These are phyloP conservation scores for Halichoeres trimaculatus DNA, from an alignment of 2,113 vertebrate species.

Conservation along the genomic window DNA sequence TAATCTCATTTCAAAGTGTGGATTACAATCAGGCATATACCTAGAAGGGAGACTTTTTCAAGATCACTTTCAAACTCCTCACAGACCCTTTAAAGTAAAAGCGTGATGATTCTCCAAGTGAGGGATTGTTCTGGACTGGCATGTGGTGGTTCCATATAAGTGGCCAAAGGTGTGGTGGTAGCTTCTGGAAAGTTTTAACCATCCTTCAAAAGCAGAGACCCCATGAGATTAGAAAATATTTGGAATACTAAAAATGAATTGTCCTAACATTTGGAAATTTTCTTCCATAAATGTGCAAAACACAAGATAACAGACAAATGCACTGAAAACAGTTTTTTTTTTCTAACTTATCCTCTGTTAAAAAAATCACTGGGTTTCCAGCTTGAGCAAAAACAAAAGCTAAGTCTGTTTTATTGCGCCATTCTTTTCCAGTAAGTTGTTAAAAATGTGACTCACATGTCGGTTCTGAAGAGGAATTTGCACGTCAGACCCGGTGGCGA, in stretches of 20 bases:
- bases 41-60: too few relatives aligned
- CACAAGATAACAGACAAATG: background rate
- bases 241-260: background rate
- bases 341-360: background rate
- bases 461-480: background rate
- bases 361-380: background rate
- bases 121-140: too few relatives aligned
- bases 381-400: slow-evolving; percentile 29
- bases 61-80: too few relatives aligned
- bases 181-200: background rate
- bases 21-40: too few relatives aligned
- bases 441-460: slow-evolving; percentile 66
- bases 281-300: background rate
- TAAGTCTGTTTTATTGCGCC: slow-evolving; percentile 37
- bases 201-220: background rate
- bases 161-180: background rate
- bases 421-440: slow-evolving; percentile 59
- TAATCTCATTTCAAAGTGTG: too few relatives aligned
- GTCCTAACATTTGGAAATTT: background rate
- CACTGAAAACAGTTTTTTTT: background rate
- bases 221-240: background rate
- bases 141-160: too few relatives aligned
- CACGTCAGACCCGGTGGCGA: background rate
- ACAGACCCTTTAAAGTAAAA: too few relatives aligned
- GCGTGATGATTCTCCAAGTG: too few relatives aligned